A percentile compares a stretch with the other conserved stretches of the same genome.
phyloP scores from a whole-genome alignment of 1,140 invertebrate species.

The Drosophila lowei region DNA sequence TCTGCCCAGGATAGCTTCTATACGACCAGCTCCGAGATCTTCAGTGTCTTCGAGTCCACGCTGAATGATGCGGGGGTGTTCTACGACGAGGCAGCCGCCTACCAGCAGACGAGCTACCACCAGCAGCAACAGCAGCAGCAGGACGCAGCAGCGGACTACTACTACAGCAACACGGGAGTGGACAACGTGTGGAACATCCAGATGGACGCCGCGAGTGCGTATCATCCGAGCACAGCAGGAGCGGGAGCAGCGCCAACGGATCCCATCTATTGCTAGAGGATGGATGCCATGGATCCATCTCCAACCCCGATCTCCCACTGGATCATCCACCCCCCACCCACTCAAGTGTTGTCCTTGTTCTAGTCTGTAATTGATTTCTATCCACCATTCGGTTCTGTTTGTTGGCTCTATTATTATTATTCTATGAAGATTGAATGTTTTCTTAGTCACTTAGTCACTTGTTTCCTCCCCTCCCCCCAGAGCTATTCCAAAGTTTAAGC shows the following conservation, averaged over 20 bases:
- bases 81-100: conserved; percentile 51
- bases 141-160: conserved; percentile 60
- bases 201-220: conserved; percentile 54
- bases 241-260: conserved; percentile 7
- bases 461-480: conserved; percentile 40
- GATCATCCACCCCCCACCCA: conserved; percentile 13
- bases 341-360: conserved; percentile 77
- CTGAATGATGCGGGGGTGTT: conserved; percentile 33
- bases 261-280: conserved; percentile 54
- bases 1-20: conserved; percentile 55
- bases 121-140: conserved; percentile 48
- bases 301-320: conserved; percentile 16
- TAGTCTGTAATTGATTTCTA: conserved; percentile 70
- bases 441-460: conserved; percentile 40
- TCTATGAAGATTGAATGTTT: conserved; percentile 51
- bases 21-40: conserved; percentile 69
- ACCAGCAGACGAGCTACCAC: conserved; percentile 61
- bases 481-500: conserved; percentile 75
- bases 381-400: conserved; percentile 28
- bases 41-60: conserved; percentile 69
- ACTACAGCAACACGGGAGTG: conserved; percentile 72
- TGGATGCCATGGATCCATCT: conserved; percentile 10
- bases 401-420: conserved; percentile 51
- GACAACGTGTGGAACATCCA: conserved; percentile 80
- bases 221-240: conserved; percentile 26